phyloP scores from a whole-genome alignment of 2,888 invertebrate species.

The Archips crataeganus region DNA sequence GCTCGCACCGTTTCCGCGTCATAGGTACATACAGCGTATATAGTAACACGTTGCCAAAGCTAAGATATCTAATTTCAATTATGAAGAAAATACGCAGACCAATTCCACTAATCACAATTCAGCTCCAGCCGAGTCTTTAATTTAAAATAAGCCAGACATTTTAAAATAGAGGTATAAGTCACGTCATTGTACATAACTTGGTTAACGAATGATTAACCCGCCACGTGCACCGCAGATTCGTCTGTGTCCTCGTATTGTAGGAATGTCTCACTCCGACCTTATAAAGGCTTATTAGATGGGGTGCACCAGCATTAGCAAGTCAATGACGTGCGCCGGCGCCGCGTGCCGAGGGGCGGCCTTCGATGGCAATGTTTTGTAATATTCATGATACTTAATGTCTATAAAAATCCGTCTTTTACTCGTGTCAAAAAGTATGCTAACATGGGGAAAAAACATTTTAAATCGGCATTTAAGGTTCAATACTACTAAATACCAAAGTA shows the following conservation, averaged over 20 bases:
- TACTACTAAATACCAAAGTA: too few species aligned
- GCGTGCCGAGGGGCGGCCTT: background rate
- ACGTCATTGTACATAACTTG: background rate
- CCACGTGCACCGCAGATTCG: background rate
- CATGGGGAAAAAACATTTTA: background rate
- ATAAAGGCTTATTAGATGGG: background rate
- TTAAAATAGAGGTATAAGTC: background rate
- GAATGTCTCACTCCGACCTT: background rate
- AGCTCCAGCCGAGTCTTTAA: background rate
- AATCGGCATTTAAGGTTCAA: too few species aligned
- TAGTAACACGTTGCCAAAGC: too few species aligned
- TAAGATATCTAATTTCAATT: too few species aligned
- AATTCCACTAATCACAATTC: background rate
- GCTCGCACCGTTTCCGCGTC: too few species aligned
- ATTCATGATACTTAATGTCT: background rate
- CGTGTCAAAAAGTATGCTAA: background rate
- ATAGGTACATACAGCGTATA: too few species aligned
- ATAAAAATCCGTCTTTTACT: background rate
- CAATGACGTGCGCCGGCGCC: background rate
- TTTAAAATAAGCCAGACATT: background rate
- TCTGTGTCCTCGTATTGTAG: background rate
- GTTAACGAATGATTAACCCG: background rate
- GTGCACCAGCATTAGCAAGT: constrained; percentile 1
- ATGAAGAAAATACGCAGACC: too few species aligned
- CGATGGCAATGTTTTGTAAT: background rate